A percentile compares a stretch with the other conserved stretches of the same genome.
phyloP scores from a whole-genome alignment of 2,888 invertebrate species.

The Diadegma fenestrale region DNA sequence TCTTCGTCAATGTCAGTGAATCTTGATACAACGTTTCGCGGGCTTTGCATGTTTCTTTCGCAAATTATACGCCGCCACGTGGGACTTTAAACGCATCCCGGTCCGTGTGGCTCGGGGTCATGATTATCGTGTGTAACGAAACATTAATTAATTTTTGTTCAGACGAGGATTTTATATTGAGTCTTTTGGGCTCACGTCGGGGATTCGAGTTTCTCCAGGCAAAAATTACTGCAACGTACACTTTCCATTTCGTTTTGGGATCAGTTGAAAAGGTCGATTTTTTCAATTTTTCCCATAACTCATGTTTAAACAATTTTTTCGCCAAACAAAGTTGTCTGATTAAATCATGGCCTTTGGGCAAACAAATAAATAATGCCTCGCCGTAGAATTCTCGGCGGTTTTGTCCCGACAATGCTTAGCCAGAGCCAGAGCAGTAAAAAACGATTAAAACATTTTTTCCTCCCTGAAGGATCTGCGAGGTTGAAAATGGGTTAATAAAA shows the following conservation, averaged over 20 bases:
- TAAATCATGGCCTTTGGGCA: background rate
- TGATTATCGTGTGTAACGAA: slow-evolving; percentile 10
- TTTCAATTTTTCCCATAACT: background rate
- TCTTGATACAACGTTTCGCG: slow-evolving; percentile 29
- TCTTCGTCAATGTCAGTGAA: slow-evolving; percentile 33
- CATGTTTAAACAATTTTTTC: background rate
- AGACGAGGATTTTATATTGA: background rate
- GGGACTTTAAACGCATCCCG: background rate
- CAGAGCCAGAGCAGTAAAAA: background rate
- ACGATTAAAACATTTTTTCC: slow-evolving; percentile 2
- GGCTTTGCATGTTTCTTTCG: slow-evolving; percentile 14
- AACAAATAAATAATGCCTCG: background rate
- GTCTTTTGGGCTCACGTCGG: background rate
- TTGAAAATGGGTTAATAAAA: background rate
- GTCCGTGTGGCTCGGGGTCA: background rate
- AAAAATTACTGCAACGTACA: background rate
- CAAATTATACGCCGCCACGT: slow-evolving; percentile 3
- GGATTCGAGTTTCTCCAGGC: background rate
- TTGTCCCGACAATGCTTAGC: background rate
- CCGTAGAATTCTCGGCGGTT: background rate
- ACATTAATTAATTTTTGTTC: background rate
- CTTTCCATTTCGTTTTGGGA: background rate
- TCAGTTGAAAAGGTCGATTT: background rate
- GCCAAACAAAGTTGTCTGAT: background rate
- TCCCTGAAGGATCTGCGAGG: background rate